A percentile compares a stretch with the other conserved stretches of the same genome.
These are phyloP conservation scores for Auanema freiburgensis DNA, from an alignment of 2,888 invertebrate genomes.

Conservation along the genomic window DNA sequence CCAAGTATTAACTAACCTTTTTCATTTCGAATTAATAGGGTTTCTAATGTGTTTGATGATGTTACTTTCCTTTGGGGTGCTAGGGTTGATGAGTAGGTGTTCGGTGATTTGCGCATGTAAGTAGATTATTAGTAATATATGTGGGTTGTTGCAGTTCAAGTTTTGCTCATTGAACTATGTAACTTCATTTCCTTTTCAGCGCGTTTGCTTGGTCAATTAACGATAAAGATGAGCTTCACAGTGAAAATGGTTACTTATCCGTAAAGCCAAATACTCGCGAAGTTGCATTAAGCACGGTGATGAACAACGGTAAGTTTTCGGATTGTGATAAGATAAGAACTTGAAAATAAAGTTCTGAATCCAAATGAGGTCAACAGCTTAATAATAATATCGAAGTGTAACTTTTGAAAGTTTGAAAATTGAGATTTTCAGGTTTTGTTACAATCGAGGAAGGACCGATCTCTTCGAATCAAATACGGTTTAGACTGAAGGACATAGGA, in stretches of 20 bases:
- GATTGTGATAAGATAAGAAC: not conserved
- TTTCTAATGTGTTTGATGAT: too few relatives aligned
- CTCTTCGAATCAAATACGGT: conserved; percentile 46
- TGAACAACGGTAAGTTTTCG: conserved; percentile 57
- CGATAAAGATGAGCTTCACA: conserved; percentile 61
- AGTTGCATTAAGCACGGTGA: conserved; percentile 62
- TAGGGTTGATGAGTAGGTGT: not conserved
- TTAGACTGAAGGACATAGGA: conserved; percentile 61
- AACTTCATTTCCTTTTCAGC: conserved; percentile 26
- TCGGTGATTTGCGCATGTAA: not conserved
- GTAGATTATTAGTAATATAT: not conserved
- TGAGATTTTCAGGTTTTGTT: conserved; percentile 51
- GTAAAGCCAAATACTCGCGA: conserved; percentile 52
- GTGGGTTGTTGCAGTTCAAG: conserved; percentile 7
- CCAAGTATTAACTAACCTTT: too few relatives aligned
- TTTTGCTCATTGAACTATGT: not conserved
- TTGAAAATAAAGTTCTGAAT: not conserved
- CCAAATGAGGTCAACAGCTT: not conserved
- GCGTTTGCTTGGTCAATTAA: conserved; percentile 64
- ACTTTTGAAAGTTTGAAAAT: not conserved
- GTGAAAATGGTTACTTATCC: conserved; percentile 62
- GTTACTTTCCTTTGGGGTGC: too few relatives aligned
- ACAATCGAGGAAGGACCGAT: conserved; percentile 63
- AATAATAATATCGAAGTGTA: not conserved
- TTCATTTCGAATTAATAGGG: too few relatives aligned